phyloP scores from a whole-genome alignment of 2,113 vertebrate genomes.

The Chaetura pelagica region DNA sequence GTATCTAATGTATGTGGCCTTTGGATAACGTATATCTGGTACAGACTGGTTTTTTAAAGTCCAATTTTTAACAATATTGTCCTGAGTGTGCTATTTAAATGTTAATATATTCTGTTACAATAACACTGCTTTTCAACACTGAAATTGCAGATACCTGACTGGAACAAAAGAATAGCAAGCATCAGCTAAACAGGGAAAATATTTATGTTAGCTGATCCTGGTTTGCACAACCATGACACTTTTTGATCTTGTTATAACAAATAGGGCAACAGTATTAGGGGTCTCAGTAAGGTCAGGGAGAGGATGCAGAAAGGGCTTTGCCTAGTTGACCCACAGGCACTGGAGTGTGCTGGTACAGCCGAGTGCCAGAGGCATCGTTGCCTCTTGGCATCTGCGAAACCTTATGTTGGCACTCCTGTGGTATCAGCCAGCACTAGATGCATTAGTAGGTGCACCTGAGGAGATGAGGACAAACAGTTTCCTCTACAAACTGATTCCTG shows the following conservation, averaged over 20 bases:
- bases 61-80: background rate
- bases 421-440: background rate
- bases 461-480: background rate
- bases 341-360: background rate
- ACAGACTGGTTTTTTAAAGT: slow-evolving; percentile 22
- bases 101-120: background rate
- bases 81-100: background rate
- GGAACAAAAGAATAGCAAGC: background rate
- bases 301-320: background rate
- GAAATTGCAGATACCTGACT: background rate
- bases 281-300: background rate
- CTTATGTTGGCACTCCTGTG: rapidly evolving
- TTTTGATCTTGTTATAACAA: background rate
- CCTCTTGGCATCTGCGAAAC: background rate
- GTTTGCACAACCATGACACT: background rate
- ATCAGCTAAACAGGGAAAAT: background rate
- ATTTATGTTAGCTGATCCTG: background rate
- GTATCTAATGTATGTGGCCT: background rate
- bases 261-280: too few relatives aligned
- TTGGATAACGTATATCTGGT: background rate
- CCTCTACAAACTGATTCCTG: background rate
- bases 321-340: background rate
- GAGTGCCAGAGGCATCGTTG: background rate
- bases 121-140: background rate
- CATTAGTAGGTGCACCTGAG: background rate